Conservation (phyloP, 1,140 invertebrate species). For the Pseudoatta argentina region DNA sequence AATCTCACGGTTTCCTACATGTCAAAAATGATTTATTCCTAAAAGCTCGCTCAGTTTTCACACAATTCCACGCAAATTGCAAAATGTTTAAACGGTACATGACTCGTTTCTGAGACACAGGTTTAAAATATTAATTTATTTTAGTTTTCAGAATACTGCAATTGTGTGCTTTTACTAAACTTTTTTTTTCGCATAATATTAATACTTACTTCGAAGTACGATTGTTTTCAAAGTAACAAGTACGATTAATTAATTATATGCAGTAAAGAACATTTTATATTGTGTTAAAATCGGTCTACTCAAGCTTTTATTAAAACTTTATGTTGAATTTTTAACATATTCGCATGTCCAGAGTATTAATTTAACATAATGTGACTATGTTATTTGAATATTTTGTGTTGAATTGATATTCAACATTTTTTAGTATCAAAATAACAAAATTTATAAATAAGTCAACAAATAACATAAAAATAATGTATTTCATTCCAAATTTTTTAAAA, state of each 20-base stretch:
- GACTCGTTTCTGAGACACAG: neutral
- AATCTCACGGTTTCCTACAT: conserved; percentile 45
- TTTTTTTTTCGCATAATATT: neutral
- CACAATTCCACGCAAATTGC: neutral
- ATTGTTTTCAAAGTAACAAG: neutral
- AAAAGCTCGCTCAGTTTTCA: conserved; percentile 3
- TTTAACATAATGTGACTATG: no score
- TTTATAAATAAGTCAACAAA: no score
- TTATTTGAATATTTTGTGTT: no score
- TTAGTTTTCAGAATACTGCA: neutral
- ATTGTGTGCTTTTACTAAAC: neutral
- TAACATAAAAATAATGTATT: no score
- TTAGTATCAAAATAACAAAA: no score
- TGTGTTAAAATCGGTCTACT: no score
- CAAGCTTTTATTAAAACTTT: no score
- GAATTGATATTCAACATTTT: no score
- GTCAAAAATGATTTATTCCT: conserved; percentile 59
- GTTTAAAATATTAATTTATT: neutral
- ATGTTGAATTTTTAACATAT: no score
- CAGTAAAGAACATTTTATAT: no score
- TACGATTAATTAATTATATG: neutral
- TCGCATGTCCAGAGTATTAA: no score
- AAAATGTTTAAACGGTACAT: conserved; percentile 23
- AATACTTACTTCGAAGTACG: neutral
- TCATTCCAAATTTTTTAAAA: no score